Conservation (phyloP, 2,113 vertebrate species). For the Petroica traversi region DNA sequence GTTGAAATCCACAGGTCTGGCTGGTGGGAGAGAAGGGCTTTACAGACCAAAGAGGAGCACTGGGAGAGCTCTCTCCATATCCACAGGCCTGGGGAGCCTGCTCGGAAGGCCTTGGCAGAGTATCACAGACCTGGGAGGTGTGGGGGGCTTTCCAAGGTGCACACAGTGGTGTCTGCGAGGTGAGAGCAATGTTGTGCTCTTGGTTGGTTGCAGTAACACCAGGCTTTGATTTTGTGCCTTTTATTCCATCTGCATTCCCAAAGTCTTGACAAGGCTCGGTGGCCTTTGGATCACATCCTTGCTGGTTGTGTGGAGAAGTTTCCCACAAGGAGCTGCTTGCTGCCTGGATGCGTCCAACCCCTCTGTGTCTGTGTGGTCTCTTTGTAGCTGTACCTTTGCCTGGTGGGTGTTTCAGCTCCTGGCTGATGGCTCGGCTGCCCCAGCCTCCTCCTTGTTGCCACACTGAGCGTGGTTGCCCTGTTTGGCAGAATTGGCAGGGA, state of each 20-base stretch:
- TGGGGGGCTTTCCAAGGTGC: not conserved
- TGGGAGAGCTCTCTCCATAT: not conserved
- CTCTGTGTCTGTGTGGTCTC: not conserved
- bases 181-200: not conserved
- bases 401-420: not conserved
- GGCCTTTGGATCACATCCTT: not conserved
- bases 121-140: not conserved
- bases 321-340: not conserved
- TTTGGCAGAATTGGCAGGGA: not conserved
- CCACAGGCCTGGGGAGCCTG: not conserved
- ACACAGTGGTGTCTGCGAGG: not conserved
- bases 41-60: accelerated
- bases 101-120: not conserved
- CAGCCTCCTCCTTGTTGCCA: not conserved
- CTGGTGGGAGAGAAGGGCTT: not conserved
- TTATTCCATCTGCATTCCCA: not conserved
- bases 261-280: not conserved
- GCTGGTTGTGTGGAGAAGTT: not conserved
- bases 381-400: not conserved
- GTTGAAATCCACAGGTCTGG: not conserved
- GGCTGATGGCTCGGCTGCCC: not conserved
- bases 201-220: not conserved
- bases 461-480: accelerated
- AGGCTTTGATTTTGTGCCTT: not conserved
- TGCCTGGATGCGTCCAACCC: accelerated